Base-by-base conservation (phyloP, 2,888 invertebrate species). In the Microplitis deprimator region DNA sequence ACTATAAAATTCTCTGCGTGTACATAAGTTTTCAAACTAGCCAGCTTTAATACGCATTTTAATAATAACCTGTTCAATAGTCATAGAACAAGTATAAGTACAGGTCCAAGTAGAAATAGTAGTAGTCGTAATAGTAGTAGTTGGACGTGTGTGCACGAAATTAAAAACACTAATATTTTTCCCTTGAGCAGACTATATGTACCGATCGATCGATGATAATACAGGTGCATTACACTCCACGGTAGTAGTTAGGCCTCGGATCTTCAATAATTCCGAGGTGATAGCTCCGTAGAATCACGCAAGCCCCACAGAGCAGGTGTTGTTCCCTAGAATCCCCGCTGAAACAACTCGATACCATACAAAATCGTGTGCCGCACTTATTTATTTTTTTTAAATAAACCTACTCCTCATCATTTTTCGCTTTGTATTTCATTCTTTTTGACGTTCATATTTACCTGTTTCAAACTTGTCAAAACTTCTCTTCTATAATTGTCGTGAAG, bases 241-340 rank as follows among this genome's bases (percentile, higher is more conserved):
- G 79, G 71, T 79, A 74, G 81, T 69, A 73, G 78, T 77, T 78
- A 69, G 82, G 80, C 80, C 50, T 79, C 74, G 76, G 82, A 84
- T 85, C 83, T 82, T 85, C 84, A 85, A 85, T 84, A 84, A 85
- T 84, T 85, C 84, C 79, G 81, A 81, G 81, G 80, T 81, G 83
- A 84, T 84, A 84, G 83, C 81, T 77, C 78, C 76, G 80, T 83
- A 81, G 81, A 80, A 83, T 84, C 84, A 84, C 83, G 84, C 83
- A 79, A 84, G 78, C 83, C 82, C 81, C 79, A 79, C 77, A 64
- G 79, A 80, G 80, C 83, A 84, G 83, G 84, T 84, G 84, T 81
- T 83, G 79, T 81, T 79, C 83, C 79, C 78, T 81, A 38, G 38
- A 73, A 73, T 73, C 20, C 50, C 16, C 10, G 68, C 40, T 68